Base-by-base conservation (phyloP, 2,888 invertebrate genomes). In the Sylvicola cinctus region DNA sequence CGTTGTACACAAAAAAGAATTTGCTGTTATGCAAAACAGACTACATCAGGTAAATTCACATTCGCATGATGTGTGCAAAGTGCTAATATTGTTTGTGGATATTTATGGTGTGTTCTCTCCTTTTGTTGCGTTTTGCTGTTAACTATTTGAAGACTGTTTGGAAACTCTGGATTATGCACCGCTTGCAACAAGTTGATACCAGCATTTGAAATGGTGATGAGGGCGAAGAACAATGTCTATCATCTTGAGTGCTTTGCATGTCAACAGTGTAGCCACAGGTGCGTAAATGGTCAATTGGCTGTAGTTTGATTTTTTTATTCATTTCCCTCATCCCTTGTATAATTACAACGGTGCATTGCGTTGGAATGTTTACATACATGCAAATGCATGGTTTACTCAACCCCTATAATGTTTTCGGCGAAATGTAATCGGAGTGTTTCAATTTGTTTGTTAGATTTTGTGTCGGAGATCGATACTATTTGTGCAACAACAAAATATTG, bases 191-290 rank as follows among this genome's bases (percentile, higher is more conserved):
- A 95, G 63, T 84, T 87, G 54, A 96, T 96, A 54, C 95, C 95
- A 3, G 93, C 95, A 34, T 95, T 93, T 57, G 95, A 96, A 62
- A 91, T 95, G 91, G 95, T 95, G 46, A 96, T 96, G 95, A 68
- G 93, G 45, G 93, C 93, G 30, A 74, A 87, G 48, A 84, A 79
- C 58, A 93, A 95, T 52, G 95, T 95, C 41, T 96, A 95, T 60
- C 95, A 96, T 55, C 69, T 95, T 49, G 93, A 95, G 61, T 95
- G 95, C 61, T 95, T 95, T 59, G 93, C 93, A 35, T 95, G 95
- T 55, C 93, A 95, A 54, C 91, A 93, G 60, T 96, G 95, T 61
- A 91, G 87, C 60, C 93, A 95, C 63, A 85, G 93, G 93, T 93
- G 52, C 16, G 10, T 20, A 16, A 10, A 4, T 8, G 16, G 3